phyloP scores from a whole-genome alignment of 2,797 vertebrate species.

The Gambusia yucatana region DNA sequence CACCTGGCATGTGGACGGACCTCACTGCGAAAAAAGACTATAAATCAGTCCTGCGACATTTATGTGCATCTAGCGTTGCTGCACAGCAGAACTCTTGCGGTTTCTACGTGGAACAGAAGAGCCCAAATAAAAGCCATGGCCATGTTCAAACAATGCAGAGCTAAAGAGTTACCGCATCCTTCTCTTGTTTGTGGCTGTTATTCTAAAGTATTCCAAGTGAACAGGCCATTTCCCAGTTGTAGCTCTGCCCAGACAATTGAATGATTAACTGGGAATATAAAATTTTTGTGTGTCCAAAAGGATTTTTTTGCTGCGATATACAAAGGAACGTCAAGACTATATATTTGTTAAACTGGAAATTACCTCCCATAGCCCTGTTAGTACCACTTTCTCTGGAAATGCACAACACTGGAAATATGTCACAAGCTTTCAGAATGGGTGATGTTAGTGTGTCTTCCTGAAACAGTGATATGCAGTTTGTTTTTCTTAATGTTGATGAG shows the following conservation, averaged over 20 bases:
- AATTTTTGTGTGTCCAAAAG: slow-evolving; percentile 59
- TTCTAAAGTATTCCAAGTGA: slow-evolving; percentile 27
- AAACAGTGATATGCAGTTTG: slow-evolving; percentile 7
- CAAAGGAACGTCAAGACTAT: slow-evolving; percentile 48
- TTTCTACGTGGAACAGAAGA: slow-evolving; percentile 50
- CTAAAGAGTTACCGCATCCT: slow-evolving; percentile 45
- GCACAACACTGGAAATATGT: slow-evolving; percentile 33
- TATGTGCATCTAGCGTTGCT: slow-evolving; percentile 64
- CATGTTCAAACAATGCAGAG: slow-evolving; percentile 40
- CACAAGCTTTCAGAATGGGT: slow-evolving; percentile 12
- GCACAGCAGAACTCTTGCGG: slow-evolving; percentile 56
- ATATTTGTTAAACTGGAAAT: slow-evolving; percentile 55
- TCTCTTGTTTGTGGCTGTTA: slow-evolving; percentile 47
- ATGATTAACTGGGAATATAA: slow-evolving; percentile 62
- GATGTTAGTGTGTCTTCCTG: slow-evolving; percentile 7
- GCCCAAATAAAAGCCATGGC: slow-evolving; percentile 52
- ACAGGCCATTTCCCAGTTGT: slow-evolving; percentile 40
- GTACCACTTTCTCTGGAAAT: slow-evolving; percentile 42
- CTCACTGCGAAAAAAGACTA: slow-evolving; percentile 47
- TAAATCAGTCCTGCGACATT: slow-evolving; percentile 70
- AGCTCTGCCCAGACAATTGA: slow-evolving; percentile 64
- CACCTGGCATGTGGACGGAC: slow-evolving; percentile 71
- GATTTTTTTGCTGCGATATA: slow-evolving; percentile 59
- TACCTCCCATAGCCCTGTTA: slow-evolving; percentile 51
- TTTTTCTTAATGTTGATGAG: background rate